Evolutionary conservation across 2,888 invertebrate species (phyloP).

Genomic region (Sinohyriopsis cumingii): DNA sequence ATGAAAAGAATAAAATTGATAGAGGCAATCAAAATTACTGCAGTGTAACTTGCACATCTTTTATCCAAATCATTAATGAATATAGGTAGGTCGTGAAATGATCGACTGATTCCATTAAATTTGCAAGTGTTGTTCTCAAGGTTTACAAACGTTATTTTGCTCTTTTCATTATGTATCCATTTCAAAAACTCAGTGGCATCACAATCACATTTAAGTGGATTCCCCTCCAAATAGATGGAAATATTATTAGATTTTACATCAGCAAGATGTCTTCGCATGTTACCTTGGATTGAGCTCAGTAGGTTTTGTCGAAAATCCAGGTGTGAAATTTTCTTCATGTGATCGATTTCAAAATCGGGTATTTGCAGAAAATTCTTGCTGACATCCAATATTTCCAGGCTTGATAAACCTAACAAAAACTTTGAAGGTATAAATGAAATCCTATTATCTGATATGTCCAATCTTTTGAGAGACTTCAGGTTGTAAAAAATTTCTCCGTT

Average conservation of each 20-base stretch:
- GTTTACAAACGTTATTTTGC: too few relatives aligned
- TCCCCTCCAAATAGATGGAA: constrained; percentile 18
- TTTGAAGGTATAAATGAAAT: constrained; percentile 2
- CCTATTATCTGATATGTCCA: constrained; percentile 16
- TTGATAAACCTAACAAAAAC: constrained; percentile 3
- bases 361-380: not conserved
- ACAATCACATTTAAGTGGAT: constrained; percentile 12
- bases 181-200: constrained; percentile 6
- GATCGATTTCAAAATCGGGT: too few relatives aligned
- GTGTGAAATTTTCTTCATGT: too few relatives aligned
- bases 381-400: constrained; percentile 11
- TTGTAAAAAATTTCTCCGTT: too few relatives aligned
- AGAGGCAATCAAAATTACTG: constrained; percentile 6
- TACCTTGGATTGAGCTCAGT: too few relatives aligned
- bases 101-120: too few relatives aligned
- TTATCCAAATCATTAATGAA: not conserved
- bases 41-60: constrained; percentile 7
- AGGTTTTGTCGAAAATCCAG: too few relatives aligned
- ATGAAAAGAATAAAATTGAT: constrained; percentile 14
- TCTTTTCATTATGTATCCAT: constrained; percentile 7
- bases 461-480: too few relatives aligned
- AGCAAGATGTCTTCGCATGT: too few relatives aligned
- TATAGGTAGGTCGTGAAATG: too few relatives aligned
- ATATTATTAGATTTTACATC: not conserved
- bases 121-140: too few relatives aligned